Conservation (phyloP, 2,888 invertebrate species). For the Sminthurinus aureus region DNA sequence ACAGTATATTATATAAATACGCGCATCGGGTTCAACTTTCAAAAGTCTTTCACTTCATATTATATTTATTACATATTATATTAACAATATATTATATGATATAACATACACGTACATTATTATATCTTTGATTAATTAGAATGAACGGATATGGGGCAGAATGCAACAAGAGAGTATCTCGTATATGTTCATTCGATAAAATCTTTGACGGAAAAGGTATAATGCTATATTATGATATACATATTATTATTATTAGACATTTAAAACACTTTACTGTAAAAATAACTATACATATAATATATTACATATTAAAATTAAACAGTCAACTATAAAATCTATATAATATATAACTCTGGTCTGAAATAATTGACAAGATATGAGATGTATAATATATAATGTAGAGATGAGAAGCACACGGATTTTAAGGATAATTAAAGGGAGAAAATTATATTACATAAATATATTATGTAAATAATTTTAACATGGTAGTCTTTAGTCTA, state of each 20-base stretch:
- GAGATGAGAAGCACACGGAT: not conserved
- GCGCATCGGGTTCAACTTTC: slow-evolving; percentile 41
- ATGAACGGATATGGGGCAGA: not conserved
- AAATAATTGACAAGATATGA: not conserved
- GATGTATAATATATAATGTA: not conserved
- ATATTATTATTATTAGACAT: not conserved
- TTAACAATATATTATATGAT: not conserved
- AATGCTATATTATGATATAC: not conserved
- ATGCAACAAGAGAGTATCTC: not conserved
- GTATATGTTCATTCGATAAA: too few species aligned
- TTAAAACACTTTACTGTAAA: not conserved
- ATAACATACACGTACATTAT: not conserved
- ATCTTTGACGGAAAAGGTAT: not conserved
- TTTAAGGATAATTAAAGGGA: not conserved
- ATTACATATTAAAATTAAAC: too few species aligned
- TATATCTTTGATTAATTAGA: not conserved
- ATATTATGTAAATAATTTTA: not conserved
- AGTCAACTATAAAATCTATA: too few species aligned
- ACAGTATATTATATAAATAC: too few species aligned
- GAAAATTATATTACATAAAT: not conserved
- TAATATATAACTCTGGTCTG: not conserved
- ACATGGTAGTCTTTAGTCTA: too few species aligned
- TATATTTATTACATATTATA: slow-evolving; percentile 29
- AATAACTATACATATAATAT: not conserved
- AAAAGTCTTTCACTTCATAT: slow-evolving; percentile 57